Evolutionary conservation across 2,888 invertebrate genomes (phyloP).

Genomic region (Ormyrus pomaceus): DNA sequence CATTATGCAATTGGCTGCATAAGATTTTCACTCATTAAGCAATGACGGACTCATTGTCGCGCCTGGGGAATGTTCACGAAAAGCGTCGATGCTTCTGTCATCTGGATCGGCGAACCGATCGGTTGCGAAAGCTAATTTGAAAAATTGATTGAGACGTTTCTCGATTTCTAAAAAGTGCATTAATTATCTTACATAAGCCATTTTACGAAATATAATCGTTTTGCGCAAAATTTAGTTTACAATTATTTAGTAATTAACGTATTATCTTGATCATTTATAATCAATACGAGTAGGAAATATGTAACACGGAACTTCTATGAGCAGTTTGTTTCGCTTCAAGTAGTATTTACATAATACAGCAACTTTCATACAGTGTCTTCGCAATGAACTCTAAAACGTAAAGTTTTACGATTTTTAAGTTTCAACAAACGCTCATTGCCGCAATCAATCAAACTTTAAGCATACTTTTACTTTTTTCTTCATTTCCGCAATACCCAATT

Average conservation of each 20-base stretch:
- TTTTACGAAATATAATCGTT: not conserved
- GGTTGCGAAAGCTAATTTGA: too few species aligned
- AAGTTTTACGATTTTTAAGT: too few species aligned
- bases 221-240: not conserved
- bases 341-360: constrained; percentile 18
- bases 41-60: constrained; percentile 27
- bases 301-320: constrained; percentile 1
- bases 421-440: too few species aligned
- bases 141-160: too few species aligned
- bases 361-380: constrained; percentile 10
- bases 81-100: not conserved
- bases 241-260: not conserved
- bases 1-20: constrained; percentile 37
- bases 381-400: not conserved
- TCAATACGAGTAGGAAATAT: not conserved
- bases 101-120: not conserved
- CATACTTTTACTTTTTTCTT: too few species aligned
- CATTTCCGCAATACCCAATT: too few species aligned
- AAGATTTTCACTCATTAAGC: constrained; percentile 37
- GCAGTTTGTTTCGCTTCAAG: constrained; percentile 19
- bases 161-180: too few species aligned
- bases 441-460: too few species aligned
- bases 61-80: not conserved
- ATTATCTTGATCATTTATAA: not conserved
- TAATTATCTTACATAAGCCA: too few species aligned